Conservation (phyloP, 2,888 invertebrate species). For the Limnephilus lunatus region DNA sequence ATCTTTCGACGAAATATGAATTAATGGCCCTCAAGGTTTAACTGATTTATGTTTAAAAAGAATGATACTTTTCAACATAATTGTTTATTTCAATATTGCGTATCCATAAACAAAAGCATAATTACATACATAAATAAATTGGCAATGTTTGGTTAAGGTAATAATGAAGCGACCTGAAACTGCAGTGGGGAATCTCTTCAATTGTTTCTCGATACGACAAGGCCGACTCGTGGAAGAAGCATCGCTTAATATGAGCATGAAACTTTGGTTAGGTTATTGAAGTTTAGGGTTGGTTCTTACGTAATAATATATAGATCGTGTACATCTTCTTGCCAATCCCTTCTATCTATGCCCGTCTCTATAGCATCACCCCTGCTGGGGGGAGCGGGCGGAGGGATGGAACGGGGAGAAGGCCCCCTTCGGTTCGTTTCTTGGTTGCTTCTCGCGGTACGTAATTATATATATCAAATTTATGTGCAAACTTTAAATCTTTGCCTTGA, state of each 20-base stretch:
- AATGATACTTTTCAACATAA: no score
- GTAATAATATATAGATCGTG: conserved; percentile 64
- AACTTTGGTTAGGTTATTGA: conserved; percentile 65
- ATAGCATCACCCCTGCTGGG: neutral
- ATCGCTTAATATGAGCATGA: conserved; percentile 63
- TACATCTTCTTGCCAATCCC: conserved; percentile 65
- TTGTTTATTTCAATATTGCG: neutral
- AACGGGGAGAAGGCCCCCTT: conserved; percentile 46
- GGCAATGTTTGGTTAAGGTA: neutral
- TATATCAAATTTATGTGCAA: conserved; percentile 67
- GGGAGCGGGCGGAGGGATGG: neutral
- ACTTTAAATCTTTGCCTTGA: conserved; percentile 67
- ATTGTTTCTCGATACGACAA: conserved; percentile 57
- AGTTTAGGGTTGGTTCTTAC: conserved; percentile 64
- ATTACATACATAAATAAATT: neutral
- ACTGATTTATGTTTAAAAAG: no score
- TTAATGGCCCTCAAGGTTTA: no score
- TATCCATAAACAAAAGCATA: neutral
- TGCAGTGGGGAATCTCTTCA: conserved; percentile 18
- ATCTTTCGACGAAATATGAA: no score
- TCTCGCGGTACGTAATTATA: conserved; percentile 66
- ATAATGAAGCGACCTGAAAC: neutral
- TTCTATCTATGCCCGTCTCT: conserved; percentile 58
- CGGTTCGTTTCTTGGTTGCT: conserved; percentile 65
- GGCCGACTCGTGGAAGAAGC: conserved; percentile 54